These are phyloP conservation scores for Agonopterix subpropinquella DNA, from an alignment of 2,888 invertebrate species.

Conservation along the genomic window DNA sequence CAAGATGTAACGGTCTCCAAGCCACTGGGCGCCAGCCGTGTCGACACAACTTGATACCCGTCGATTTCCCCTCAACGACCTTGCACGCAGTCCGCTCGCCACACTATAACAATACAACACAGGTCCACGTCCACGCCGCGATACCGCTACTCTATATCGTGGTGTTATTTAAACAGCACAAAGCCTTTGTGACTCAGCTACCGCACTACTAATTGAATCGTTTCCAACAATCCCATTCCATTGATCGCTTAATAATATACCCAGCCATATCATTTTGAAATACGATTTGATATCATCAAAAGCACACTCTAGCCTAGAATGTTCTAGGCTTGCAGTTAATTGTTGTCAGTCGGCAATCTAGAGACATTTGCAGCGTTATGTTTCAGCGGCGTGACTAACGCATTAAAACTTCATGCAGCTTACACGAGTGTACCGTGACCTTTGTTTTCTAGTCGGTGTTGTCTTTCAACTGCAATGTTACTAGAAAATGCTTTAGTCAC, in stretches of 20 bases:
- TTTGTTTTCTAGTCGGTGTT: constrained; percentile 47
- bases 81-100: constrained; percentile 49
- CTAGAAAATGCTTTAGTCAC: constrained; percentile 42
- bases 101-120: constrained; percentile 43
- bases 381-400: constrained; percentile 41
- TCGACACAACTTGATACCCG: constrained; percentile 44
- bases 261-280: constrained; percentile 14
- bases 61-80: constrained; percentile 71
- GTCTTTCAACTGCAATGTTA: constrained; percentile 35
- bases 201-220: constrained; percentile 19
- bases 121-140: constrained; percentile 17
- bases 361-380: constrained; percentile 22
- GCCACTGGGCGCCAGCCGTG: constrained; percentile 38
- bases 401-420: constrained; percentile 51
- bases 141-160: constrained; percentile 30
- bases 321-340: constrained; percentile 25
- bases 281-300: not conserved
- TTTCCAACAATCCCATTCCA: constrained; percentile 23
- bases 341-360: constrained; percentile 16
- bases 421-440: constrained; percentile 55
- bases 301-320: constrained; percentile 13
- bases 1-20: constrained; percentile 50
- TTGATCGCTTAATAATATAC: constrained; percentile 24
- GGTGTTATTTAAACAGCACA: constrained; percentile 13
- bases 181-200: constrained; percentile 11